These are phyloP conservation scores for Octodonta nipae DNA, from an alignment of 2,888 invertebrate genomes.

Conservation along the genomic window DNA sequence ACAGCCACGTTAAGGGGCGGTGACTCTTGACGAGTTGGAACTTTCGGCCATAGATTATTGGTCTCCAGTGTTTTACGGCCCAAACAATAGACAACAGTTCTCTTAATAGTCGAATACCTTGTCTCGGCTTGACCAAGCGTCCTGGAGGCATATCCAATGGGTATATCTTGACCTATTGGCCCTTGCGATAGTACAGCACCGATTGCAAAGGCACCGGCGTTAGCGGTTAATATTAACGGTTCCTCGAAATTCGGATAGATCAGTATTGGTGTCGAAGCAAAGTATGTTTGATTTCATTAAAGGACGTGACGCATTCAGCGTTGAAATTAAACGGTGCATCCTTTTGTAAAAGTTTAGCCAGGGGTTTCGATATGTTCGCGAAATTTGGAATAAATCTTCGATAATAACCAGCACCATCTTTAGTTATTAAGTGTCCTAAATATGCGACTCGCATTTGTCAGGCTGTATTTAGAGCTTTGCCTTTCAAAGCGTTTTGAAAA, in stretches of 20 bases:
- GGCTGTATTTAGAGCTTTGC: background rate
- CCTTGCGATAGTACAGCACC: background rate
- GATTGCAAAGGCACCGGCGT: background rate
- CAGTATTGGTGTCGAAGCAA: background rate
- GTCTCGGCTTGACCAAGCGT: background rate
- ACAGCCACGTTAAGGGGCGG: constrained; percentile 24
- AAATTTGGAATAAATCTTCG: background rate
- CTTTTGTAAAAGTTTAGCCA: background rate
- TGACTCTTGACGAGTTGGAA: constrained; percentile 31
- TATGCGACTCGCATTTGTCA: background rate
- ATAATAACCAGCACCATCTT: background rate
- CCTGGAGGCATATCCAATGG: background rate
- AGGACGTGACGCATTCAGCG: background rate
- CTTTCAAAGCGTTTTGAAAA: background rate
- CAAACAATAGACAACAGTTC: background rate
- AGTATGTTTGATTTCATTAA: background rate
- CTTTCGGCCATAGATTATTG: constrained; percentile 29
- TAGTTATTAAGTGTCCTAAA: too few species aligned
- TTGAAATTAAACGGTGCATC: background rate
- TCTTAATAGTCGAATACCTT: background rate
- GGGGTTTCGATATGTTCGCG: background rate
- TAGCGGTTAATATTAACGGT: background rate
- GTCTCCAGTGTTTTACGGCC: constrained; percentile 23
- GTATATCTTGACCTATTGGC: background rate
- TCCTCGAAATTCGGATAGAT: background rate